These are phyloP conservation scores for Drosophila carrolli DNA, from an alignment of 1,140 invertebrate species.

Conservation along the genomic window DNA sequence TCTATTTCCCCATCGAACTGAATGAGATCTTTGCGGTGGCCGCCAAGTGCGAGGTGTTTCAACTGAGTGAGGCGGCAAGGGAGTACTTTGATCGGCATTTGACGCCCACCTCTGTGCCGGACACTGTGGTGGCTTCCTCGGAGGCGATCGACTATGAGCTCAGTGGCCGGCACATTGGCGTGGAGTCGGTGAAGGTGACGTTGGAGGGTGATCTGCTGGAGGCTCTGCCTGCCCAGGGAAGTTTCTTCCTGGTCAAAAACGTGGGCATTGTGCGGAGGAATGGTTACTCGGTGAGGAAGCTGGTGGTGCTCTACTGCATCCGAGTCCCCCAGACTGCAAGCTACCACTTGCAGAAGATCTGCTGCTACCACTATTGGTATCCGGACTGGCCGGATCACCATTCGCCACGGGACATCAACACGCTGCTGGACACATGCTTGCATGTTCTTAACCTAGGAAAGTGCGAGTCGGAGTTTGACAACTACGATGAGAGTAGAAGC, in stretches of 20 bases:
- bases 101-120: conserved; percentile 36
- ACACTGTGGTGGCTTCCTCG: conserved; percentile 23
- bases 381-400: conserved; percentile 90
- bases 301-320: conserved; percentile 79
- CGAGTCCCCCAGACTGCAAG: conserved; percentile 52
- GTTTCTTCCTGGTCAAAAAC: conserved; percentile 87
- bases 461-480: conserved; percentile 78
- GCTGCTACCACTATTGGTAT: conserved; percentile 88
- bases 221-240: conserved; percentile 51
- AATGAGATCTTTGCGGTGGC: conserved; percentile 86
- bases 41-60: conserved; percentile 70
- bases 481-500: conserved; percentile 54
- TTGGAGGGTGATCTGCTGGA: conserved; percentile 40
- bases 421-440: conserved; percentile 87
- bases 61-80: conserved; percentile 48
- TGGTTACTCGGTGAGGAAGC: conserved; percentile 88
- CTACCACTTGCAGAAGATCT: conserved; percentile 76
- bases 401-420: conserved; percentile 87
- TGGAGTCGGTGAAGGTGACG: conserved; percentile 63
- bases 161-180: conserved; percentile 65
- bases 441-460: conserved; percentile 85
- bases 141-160: conserved; percentile 18
- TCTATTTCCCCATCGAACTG: conserved; percentile 91
- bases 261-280: conserved; percentile 86
- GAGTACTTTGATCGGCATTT: conserved; percentile 68